Conservation (phyloP, 2,888 invertebrate genomes). For the Protonemura montana region DNA sequence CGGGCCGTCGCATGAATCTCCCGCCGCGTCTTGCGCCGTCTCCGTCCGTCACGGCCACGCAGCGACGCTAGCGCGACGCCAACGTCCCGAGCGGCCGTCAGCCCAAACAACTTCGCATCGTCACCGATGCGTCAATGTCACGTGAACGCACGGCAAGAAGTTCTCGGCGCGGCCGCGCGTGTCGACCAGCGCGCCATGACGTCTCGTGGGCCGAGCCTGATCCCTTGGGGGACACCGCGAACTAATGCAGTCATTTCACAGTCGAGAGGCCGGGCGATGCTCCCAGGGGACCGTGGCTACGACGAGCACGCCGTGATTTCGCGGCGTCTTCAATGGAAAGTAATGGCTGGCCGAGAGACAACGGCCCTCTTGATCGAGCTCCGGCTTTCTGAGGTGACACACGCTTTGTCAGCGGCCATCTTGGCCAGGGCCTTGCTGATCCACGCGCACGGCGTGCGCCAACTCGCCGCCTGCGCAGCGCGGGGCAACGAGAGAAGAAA, state of each 20-base stretch:
- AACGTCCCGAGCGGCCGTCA: background rate
- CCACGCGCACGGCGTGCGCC: background rate
- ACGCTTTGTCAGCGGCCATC: background rate
- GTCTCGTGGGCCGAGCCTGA: background rate
- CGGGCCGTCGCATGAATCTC: no score
- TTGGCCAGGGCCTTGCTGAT: background rate
- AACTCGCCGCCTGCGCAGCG: background rate
- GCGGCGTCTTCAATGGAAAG: background rate
- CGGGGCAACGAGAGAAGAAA: background rate
- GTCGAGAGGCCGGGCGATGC: conserved; percentile 7
- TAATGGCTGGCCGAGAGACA: background rate
- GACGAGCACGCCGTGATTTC: background rate
- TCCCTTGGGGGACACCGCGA: background rate
- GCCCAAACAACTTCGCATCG: background rate
- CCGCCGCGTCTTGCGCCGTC: no score
- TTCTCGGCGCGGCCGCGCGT: background rate
- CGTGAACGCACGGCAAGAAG: background rate
- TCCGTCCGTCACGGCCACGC: background rate
- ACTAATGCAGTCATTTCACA: conserved; percentile 18
- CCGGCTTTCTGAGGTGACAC: background rate
- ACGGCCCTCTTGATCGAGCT: background rate
- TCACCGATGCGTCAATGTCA: background rate
- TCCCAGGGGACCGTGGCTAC: background rate
- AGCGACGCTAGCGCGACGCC: background rate
- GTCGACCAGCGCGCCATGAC: background rate